Evolutionary conservation across 1,140 invertebrate genomes (phyloP).

Genomic region (Brachionus manjavacas): DNA sequence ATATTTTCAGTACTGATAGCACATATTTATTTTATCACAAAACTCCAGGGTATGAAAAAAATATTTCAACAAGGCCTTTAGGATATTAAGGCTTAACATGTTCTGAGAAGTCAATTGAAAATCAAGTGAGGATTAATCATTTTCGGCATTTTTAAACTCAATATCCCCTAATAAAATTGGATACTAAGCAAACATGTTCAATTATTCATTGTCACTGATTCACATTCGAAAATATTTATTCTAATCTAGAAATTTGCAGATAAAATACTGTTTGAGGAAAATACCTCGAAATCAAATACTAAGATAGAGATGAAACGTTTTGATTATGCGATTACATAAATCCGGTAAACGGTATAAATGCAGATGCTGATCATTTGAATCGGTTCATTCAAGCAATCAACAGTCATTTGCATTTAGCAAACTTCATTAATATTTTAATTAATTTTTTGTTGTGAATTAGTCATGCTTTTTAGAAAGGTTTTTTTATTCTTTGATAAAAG

Average conservation of each 20-base stretch:
- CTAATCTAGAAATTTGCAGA: neutral
- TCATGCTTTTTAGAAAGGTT: neutral
- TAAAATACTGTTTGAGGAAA: neutral
- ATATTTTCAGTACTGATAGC: no score
- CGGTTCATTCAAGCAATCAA: neutral
- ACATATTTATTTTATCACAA: neutral
- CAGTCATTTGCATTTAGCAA: neutral
- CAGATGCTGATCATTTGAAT: constrained; percentile 13
- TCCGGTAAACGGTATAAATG: neutral
- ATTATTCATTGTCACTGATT: constrained; percentile 6
- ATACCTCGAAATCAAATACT: neutral
- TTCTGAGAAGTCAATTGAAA: neutral
- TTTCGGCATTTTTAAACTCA: neutral
- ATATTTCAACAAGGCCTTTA: constrained; percentile 27
- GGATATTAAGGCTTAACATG: neutral
- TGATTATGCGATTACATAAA: constrained; percentile 27
- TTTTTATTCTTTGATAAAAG: neutral
- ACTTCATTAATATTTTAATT: constrained; percentile 11
- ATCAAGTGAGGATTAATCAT: constrained; percentile 23
- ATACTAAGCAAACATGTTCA: neutral
- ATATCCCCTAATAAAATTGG: neutral
- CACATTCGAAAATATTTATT: neutral
- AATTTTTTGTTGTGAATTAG: constrained; percentile 20
- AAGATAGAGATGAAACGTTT: constrained; percentile 20
- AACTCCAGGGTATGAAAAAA: neutral